Percentiles rank a stretch among this genome's conserved stretches.
Evolutionary conservation across 1,140 invertebrate species (phyloP).

Genomic region (Aphis craccivora): DNA sequence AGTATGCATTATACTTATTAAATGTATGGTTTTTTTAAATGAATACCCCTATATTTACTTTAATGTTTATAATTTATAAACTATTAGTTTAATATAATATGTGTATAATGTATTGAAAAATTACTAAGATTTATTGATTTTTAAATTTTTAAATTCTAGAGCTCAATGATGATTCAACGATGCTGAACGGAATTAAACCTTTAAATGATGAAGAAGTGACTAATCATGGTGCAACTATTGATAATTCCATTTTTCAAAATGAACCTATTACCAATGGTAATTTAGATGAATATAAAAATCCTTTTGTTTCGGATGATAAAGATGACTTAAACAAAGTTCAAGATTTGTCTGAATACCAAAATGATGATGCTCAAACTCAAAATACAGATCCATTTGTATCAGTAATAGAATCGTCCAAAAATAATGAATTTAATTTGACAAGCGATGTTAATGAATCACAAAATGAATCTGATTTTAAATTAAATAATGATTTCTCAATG

Average conservation of each 20-base stretch:
- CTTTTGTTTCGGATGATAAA: conserved; percentile 12
- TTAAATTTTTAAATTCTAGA: conserved; percentile 19
- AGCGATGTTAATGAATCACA: neutral
- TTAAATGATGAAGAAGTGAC: neutral
- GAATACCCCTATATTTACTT: neutral
- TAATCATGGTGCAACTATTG: neutral
- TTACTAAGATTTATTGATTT: neutral
- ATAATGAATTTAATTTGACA: neutral
- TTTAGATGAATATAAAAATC: neutral
- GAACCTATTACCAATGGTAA: conserved; percentile 8
- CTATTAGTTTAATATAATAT: neutral
- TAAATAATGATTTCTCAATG: neutral
- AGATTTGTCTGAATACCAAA: conserved; percentile 31
- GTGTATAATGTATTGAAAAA: neutral
- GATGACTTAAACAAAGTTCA: conserved; percentile 40
- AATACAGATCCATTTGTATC: neutral
- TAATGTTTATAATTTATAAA: neutral
- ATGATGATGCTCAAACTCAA: neutral
- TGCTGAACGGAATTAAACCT: conserved; percentile 34
- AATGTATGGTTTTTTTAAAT: neutral
- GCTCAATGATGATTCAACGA: conserved; percentile 19
- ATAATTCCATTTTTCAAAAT: neutral
- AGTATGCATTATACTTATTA: neutral
- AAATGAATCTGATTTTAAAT: neutral
- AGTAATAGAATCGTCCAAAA: neutral